phyloP scores from a whole-genome alignment of 2,113 vertebrate species.

The Dolichotis patagonum region DNA sequence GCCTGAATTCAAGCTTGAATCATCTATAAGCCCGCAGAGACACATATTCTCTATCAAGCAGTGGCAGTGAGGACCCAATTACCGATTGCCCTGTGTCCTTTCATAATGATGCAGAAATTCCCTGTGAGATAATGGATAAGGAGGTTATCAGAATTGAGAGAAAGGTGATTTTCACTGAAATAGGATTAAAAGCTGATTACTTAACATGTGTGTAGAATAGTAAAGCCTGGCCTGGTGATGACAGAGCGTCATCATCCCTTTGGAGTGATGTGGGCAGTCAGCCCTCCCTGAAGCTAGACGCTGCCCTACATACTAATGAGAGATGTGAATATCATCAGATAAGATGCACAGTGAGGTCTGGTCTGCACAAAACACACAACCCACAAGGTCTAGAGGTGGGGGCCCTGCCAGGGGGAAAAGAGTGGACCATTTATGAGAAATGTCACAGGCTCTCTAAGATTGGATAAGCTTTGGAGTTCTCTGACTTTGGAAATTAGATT shows the following conservation, averaged over 20 bases:
- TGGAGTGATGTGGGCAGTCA: neutral
- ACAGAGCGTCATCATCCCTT: conserved; percentile 16
- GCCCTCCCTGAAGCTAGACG: neutral
- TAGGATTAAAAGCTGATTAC: conserved; percentile 82
- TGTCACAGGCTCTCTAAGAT: rapidly evolving
- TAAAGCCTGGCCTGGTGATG: conserved; percentile 66
- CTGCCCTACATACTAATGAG: neutral
- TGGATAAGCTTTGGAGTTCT: neutral
- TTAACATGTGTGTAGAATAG: conserved; percentile 78
- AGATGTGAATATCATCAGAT: neutral
- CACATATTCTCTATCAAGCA: conserved; percentile 81
- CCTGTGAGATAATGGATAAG: conserved; percentile 84
- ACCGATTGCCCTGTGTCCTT: conserved; percentile 84
- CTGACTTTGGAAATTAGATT: neutral
- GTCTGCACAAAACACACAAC: neutral
- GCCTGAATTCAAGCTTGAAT: conserved; percentile 85
- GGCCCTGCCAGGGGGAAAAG: neutral
- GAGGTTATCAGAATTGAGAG: conserved; percentile 83
- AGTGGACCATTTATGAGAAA: neutral
- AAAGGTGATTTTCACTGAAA: conserved; percentile 83
- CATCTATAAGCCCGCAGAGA: conserved; percentile 83
- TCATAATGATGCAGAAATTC: conserved; percentile 83
- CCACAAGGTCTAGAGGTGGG: neutral
- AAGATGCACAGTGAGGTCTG: neutral
- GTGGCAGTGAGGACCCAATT: conserved; percentile 79